Conservation (phyloP, 2,113 vertebrate genomes). For the Ceyx melanurus region DNA sequence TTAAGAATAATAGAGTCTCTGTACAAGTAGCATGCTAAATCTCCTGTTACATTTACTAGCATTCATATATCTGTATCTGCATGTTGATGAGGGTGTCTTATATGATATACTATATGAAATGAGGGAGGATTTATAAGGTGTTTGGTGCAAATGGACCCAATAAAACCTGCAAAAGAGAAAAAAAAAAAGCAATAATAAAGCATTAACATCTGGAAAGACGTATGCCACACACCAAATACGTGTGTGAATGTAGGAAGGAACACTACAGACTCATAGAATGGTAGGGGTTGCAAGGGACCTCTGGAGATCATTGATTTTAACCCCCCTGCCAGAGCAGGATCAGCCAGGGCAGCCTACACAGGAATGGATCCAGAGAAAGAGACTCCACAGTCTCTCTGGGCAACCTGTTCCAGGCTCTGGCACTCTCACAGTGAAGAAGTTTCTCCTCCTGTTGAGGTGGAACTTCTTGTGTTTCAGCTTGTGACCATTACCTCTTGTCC, state of each 20-base stretch:
- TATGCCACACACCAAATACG: constrained; percentile 56
- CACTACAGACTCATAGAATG: background rate
- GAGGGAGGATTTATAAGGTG: constrained; percentile 63
- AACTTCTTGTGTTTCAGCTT: too few species aligned
- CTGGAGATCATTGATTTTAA: too few species aligned
- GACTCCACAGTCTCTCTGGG: too few species aligned
- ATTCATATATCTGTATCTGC: constrained; percentile 54
- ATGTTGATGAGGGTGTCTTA: constrained; percentile 61
- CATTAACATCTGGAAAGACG: constrained; percentile 76
- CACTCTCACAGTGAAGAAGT: too few species aligned
- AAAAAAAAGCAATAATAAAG: constrained; percentile 53
- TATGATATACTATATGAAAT: constrained; percentile 55
- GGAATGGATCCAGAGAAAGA: too few species aligned
- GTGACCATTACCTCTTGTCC: too few species aligned
- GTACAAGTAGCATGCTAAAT: constrained; percentile 68
- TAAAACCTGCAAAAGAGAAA: constrained; percentile 45
- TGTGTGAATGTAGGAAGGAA: background rate
- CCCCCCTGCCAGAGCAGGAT: too few species aligned
- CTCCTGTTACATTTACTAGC: constrained; percentile 58
- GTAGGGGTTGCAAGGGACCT: too few species aligned
- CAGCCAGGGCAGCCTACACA: too few species aligned
- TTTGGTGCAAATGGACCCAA: constrained; percentile 66
- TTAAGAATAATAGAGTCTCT: constrained; percentile 72
- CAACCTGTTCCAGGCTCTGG: too few species aligned
- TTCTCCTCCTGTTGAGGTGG: too few species aligned